Base-by-base conservation (phyloP, 1,140 invertebrate species). In the Polyergus mexicanus region DNA sequence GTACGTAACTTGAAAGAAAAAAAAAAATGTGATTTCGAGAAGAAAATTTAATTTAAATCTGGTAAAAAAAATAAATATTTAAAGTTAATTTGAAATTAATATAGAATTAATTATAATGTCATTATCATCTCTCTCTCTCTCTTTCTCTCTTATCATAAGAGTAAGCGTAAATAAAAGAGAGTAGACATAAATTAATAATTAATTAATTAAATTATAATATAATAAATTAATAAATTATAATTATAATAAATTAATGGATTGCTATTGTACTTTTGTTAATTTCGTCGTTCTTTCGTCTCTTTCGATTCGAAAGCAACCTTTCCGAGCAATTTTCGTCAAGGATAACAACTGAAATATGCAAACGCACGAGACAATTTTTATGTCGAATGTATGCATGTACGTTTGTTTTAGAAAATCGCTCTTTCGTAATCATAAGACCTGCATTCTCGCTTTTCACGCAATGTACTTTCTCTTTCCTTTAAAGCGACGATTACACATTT, bases 341-440 rank as follows among this genome's bases (percentile, higher is more conserved):
- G 68, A 72, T 62, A 60, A 72, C 68, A 28, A 83, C 54, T 69
- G 25, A 56, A n/a, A 83, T 74, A 74, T 83, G 54, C 68, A 60
- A 60, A 60, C 35, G 62, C 44, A 47, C 54, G 54, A 83, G 19
- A 62, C 38, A 41, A 83, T 74, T 83, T 83, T 83, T 83, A 72
- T 13, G 3, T 32, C 54, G n/a, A 7, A 54, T 41, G n/a, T 71
- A 66, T 35, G 2, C 44, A 60, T 16, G 16, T 56, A 38, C 78
- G 5, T 83, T 83, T 83, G 68, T 83, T 83, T 83, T 74, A 83
- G 78, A 83, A 83, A 83, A 83, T 83, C 54, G 56, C 22, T 74
- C 78, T 83, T 83, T 83, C 78, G 78, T 83, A 60, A 83, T 83
- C 78, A 60, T 74, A 74, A 83, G 78, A 72, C 38, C 38, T 74